Evolutionary conservation across 2,113 vertebrate genomes (phyloP), one percentile per base, ranked within the genome.

Genomic region (Megaleporinus macrocephalus): DNA sequence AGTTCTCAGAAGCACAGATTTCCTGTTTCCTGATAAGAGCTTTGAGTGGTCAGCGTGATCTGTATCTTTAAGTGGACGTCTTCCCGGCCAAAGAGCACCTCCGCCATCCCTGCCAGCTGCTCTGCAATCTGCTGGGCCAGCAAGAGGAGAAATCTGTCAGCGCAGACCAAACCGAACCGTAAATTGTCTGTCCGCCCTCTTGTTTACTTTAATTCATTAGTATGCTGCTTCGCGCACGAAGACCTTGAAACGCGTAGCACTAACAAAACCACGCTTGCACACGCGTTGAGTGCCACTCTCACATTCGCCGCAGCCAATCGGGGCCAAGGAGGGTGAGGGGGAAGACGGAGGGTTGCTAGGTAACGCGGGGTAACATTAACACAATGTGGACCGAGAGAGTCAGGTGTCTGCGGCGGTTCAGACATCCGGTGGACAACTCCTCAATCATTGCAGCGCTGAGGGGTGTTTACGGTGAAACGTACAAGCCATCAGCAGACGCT

Each of bases 311-410:
- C 79, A 87, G 65, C 88, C 90, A 89, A 88, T 86, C 68, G 86
- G 36, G 79, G 86, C 85, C 83, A 88, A 79, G 66, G 80, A 84
- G 84, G 69, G 82, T 86, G 87, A 70, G 80, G 76, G 65, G 47
- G 68, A 57, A 63, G 82, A 79, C 72, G 20, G 44, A 65, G 61
- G 33, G 92, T 94, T 93, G 91, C 92, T 87, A 87, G 72, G 93
- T 90, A 88, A 91, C 92, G 44, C 82, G 88, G 85, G 87, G 87
- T 89, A 92, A 92, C 90, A 91, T 88, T 91, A 90, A 92, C 82
- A 89, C 77, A 81, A 87, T 89, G 83, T 87, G 88, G 86, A 91
- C 87, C 90, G 89, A 90, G 87, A 89, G 89, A 89, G 47, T 89
- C 91, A 80, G 84, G 84, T 87, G 90, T 88, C 55, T 71, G 82